A percentile compares a stretch with the other conserved stretches of the same genome.
These are phyloP conservation scores for Chaenogobius annularis DNA, from an alignment of 2,113 vertebrate genomes.

Conservation along the genomic window DNA sequence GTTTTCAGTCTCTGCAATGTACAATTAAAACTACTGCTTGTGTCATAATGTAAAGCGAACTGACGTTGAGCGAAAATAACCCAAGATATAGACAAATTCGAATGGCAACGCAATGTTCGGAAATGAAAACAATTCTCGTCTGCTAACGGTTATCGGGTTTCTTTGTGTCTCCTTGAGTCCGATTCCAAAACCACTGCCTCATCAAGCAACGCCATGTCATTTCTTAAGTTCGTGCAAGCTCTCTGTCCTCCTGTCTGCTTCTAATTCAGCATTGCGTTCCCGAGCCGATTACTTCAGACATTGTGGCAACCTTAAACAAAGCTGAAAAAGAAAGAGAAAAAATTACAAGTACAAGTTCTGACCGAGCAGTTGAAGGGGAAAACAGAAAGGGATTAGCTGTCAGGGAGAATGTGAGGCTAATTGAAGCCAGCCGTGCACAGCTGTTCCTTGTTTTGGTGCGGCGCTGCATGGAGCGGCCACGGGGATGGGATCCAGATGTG, in stretches of 20 bases:
- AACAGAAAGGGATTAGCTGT: slow-evolving; percentile 73
- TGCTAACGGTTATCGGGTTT: slow-evolving; percentile 32
- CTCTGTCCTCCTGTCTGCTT: slow-evolving; percentile 54
- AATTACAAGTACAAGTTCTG: slow-evolving; percentile 34
- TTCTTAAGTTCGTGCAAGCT: slow-evolving; percentile 54
- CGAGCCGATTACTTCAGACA: slow-evolving; percentile 56
- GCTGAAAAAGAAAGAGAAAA: slow-evolving; percentile 17
- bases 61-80: slow-evolving; percentile 13
- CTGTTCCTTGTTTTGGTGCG: slow-evolving; percentile 78
- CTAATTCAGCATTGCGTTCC: slow-evolving; percentile 52
- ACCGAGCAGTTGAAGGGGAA: slow-evolving; percentile 58
- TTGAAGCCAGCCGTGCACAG: slow-evolving; percentile 81
- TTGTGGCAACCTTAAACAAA: slow-evolving; percentile 60
- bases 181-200: slow-evolving; percentile 36
- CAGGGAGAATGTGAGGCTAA: slow-evolving; percentile 78
- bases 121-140: slow-evolving; percentile 41
- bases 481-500: slow-evolving; percentile 81
- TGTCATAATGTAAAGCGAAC: slow-evolving; percentile 8
- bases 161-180: slow-evolving; percentile 9
- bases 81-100: slow-evolving; percentile 18
- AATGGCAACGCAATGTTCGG: slow-evolving; percentile 29
- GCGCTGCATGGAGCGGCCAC: slow-evolving; percentile 64
- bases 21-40: slow-evolving; percentile 14
- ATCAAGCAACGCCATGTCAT: slow-evolving; percentile 48
- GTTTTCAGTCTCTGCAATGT: background rate